Percentiles rank a stretch among this genome's conserved stretches.
Evolutionary conservation across 2,797 vertebrate genomes (phyloP).

Genomic region (Dicrostonyx torquatus): DNA sequence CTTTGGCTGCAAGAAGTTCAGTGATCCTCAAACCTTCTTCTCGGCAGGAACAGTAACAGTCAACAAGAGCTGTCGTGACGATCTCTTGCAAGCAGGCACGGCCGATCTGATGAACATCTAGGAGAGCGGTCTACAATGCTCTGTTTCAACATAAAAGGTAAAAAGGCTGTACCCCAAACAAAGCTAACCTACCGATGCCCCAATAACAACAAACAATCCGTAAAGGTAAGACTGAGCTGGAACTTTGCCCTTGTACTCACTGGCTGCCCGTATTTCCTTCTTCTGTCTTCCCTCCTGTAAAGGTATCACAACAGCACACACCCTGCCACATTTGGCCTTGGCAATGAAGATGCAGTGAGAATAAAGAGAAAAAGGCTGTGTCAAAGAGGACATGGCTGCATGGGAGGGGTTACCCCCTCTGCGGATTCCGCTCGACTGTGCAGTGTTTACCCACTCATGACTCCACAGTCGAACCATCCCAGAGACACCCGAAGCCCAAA

Average conservation of each 20-base stretch:
- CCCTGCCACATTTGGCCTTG: too few species aligned
- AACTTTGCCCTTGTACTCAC: too few species aligned
- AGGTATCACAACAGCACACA: accelerated
- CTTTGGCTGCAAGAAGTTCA: neutral
- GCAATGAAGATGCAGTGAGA: too few species aligned
- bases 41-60: neutral
- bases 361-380: accelerated
- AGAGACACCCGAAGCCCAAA: neutral
- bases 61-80: neutral
- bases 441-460: neutral
- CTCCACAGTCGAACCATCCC: neutral
- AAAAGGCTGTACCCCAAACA: neutral
- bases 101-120: too few species aligned
- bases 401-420: neutral
- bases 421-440: accelerated
- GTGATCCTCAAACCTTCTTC: neutral
- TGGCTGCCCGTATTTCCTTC: neutral
- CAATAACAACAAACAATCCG: neutral
- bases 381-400: neutral
- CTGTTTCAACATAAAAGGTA: neutral
- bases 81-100: neutral
- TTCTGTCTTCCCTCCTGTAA: neutral
- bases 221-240: neutral
- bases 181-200: neutral
- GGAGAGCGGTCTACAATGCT: neutral